These are phyloP conservation scores for Leptonema lineaticorne DNA, from an alignment of 1,140 invertebrate genomes.

Conservation along the genomic window DNA sequence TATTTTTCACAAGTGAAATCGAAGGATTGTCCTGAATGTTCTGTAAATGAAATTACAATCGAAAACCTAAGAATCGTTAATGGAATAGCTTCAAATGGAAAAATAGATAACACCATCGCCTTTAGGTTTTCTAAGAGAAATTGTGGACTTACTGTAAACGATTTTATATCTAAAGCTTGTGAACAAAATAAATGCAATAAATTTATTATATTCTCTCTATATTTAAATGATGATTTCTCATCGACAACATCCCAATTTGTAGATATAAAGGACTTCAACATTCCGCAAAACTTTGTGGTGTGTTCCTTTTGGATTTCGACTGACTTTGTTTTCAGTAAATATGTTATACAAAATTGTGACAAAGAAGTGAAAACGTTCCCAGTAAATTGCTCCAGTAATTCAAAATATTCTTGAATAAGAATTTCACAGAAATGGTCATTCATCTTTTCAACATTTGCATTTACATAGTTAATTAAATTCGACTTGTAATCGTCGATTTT, in stretches of 20 bases:
- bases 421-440: constrained; percentile 30
- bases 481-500: constrained; percentile 7
- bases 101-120: constrained; percentile 12
- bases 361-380: neutral
- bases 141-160: constrained; percentile 10
- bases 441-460: constrained; percentile 6
- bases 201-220: neutral
- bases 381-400: neutral
- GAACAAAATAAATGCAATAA: constrained; percentile 21
- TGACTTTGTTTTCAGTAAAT: constrained; percentile 24
- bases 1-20: neutral
- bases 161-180: constrained; percentile 12
- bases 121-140: constrained; percentile 11
- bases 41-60: neutral
- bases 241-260: constrained; percentile 16
- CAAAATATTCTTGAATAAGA: constrained; percentile 28
- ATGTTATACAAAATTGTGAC: constrained; percentile 24
- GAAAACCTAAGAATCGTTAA: neutral
- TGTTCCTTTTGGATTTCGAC: constrained; percentile 23
- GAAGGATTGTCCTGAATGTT: neutral
- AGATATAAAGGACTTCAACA: constrained; percentile 26
- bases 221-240: neutral
- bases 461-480: neutral
- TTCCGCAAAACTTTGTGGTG: constrained; percentile 6
- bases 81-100: constrained; percentile 21